Percentiles rank a stretch among this genome's conserved stretches.
Conservation (phyloP, 2,888 invertebrate species). For the Nasonovia ribisnigri region DNA sequence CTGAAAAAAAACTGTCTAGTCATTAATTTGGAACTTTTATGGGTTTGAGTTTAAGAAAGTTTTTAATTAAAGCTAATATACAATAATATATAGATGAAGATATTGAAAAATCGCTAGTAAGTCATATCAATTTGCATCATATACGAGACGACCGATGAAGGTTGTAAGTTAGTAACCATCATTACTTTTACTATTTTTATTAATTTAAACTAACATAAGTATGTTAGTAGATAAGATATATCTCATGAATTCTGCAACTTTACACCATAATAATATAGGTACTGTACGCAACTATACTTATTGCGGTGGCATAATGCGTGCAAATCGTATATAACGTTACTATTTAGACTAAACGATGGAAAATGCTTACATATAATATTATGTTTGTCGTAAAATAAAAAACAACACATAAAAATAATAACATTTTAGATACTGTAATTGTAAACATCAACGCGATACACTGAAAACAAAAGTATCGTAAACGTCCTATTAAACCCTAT, state of each 20-base stretch:
- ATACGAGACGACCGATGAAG: neutral
- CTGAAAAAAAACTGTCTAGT: neutral
- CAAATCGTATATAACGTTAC: neutral
- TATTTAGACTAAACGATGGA: neutral
- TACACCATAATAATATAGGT: neutral
- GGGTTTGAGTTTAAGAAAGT: neutral
- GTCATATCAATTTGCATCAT: neutral
- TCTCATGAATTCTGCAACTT: neutral
- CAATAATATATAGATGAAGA: no score
- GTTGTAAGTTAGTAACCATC: neutral
- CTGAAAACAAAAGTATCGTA: neutral
- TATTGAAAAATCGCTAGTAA: neutral
- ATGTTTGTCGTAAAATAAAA: neutral
- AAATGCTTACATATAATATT: neutral
- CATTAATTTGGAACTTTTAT: conserved; percentile 20
- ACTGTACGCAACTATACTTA: neutral
- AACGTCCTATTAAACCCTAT: neutral
- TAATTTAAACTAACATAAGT: neutral
- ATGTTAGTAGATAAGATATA: neutral
- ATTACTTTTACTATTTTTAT: neutral
- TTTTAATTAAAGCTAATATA: conserved; percentile 20
- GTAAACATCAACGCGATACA: neutral
- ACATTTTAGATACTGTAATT: neutral
- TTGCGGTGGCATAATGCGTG: neutral
- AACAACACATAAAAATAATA: neutral